Conservation (phyloP, 92 coral and sea anemone genomes). For the Phenganax marumi region DNA sequence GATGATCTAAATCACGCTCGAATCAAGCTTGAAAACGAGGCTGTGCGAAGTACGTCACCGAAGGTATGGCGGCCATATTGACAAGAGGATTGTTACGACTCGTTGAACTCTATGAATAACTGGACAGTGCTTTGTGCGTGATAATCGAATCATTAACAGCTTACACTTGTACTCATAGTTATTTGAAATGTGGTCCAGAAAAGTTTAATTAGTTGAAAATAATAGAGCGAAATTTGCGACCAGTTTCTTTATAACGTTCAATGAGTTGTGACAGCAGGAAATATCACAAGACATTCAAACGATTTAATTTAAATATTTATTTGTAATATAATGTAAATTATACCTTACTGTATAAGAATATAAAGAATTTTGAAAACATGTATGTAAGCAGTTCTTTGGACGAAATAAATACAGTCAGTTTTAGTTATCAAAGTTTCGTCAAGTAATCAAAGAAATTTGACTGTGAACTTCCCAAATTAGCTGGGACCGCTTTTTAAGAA, state of each 20-base stretch:
- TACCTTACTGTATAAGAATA: background rate
- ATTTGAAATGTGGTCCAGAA: too few species aligned
- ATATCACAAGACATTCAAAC: background rate
- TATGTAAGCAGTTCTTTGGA: constrained; percentile 21
- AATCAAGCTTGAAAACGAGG: constrained; percentile 43
- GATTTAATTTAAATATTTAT: constrained; percentile 44
- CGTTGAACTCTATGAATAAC: constrained; percentile 18
- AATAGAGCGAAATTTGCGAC: background rate
- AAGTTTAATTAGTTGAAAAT: too few species aligned
- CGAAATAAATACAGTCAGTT: background rate
- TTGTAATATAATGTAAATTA: constrained; percentile 46
- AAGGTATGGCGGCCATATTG: constrained; percentile 47
- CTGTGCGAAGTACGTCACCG: constrained; percentile 41
- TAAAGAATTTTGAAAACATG: constrained; percentile 31
- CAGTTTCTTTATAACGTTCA: constrained; percentile 4
- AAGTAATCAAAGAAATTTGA: background rate
- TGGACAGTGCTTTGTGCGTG: constrained; percentile 15
- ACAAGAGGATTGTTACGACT: background rate
- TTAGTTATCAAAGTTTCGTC: background rate
- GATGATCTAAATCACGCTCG: constrained; percentile 35
- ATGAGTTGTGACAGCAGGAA: background rate
- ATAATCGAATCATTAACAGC: background rate
- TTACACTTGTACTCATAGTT: too few species aligned
- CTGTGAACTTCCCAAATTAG: too few species aligned
- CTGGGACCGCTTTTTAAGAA: too few species aligned